Evolutionary conservation across 2,888 invertebrate species (phyloP), one percentile per base, ranked within the genome.

Genomic region (Theodoxus fluviatilis): DNA sequence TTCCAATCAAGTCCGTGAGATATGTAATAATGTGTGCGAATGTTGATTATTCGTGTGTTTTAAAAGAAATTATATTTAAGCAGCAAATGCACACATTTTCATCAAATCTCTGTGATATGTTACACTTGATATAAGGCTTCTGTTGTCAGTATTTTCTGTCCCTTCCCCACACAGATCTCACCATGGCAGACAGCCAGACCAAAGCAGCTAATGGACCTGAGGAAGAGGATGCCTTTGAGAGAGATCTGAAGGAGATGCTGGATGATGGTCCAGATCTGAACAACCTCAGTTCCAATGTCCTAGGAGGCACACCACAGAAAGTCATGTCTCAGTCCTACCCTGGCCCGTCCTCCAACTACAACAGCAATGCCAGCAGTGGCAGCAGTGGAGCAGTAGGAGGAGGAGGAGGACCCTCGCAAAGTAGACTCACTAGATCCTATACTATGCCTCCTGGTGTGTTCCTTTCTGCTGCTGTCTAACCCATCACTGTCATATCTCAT

Each of bases 201-300:
- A 37, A 63, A 1, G 37, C 68, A 43, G 9, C 75, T 67, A 75
- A 78, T 68, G 78, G 77, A 22, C 55, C 33, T 3, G 75, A 76
- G 61, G 82, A 82, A 66, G 84, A 84, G 59, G 84, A 84, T 74
- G 81, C 80, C 40, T 84, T 85, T 80, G 85, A 85, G 71, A 74
- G 80, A 49, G 84, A 85, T 69, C 75, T 85, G 49, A 82, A 83
- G 64, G 85, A 85, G 69, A 85, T 84, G 75, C 73, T 85, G 73
- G 83, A 84, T 65, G 85, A 85, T 73, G 85, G 81, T 6, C 84
- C 84, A 4, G 78, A 75, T 67, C 77, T 85, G 35, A 81, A 81
- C 69, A 83, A 85, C 59, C 75, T 79, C 35, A 82, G 83, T 64
- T 81, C 80, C 35, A 83, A 81, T 22, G 83, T 85, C 7, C 83